These are phyloP conservation scores for Rotaria socialis DNA, from an alignment of 2,888 invertebrate species.

Conservation along the genomic window DNA sequence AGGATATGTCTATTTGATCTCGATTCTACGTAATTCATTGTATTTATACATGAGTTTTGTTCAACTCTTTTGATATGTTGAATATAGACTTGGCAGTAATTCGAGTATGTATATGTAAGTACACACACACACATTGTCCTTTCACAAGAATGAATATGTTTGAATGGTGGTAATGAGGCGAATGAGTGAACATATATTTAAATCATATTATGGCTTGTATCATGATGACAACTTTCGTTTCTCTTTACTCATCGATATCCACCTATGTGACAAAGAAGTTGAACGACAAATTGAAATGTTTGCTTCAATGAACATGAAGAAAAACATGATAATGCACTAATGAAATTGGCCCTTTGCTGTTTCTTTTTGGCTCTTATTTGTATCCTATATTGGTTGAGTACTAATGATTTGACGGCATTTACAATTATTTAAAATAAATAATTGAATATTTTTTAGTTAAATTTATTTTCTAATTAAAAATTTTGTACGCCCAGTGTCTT, in stretches of 20 bases:
- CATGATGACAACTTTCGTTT: not conserved
- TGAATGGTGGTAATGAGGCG: slow-evolving; percentile 7
- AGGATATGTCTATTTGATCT: not conserved
- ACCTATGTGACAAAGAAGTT: not conserved
- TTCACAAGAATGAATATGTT: not conserved
- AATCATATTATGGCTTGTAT: not conserved
- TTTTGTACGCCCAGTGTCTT: too few species aligned
- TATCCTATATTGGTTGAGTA: not conserved
- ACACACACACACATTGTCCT: not conserved
- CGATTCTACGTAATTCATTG: not conserved
- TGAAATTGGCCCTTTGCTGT: not conserved
- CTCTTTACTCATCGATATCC: not conserved
- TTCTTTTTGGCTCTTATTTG: not conserved
- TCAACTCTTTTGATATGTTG: too few species aligned
- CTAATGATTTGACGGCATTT: not conserved
- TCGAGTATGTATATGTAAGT: not conserved
- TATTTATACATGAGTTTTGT: not conserved
- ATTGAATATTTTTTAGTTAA: too few species aligned
- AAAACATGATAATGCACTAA: not conserved
- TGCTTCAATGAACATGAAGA: not conserved
- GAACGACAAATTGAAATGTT: slow-evolving; percentile 15
- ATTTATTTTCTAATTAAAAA: not conserved
- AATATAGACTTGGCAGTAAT: not conserved
- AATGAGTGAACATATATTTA: not conserved
- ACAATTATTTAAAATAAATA: not conserved